phyloP scores from a whole-genome alignment of 2,888 invertebrate genomes.

The Orthonychiurus folsomi region DNA sequence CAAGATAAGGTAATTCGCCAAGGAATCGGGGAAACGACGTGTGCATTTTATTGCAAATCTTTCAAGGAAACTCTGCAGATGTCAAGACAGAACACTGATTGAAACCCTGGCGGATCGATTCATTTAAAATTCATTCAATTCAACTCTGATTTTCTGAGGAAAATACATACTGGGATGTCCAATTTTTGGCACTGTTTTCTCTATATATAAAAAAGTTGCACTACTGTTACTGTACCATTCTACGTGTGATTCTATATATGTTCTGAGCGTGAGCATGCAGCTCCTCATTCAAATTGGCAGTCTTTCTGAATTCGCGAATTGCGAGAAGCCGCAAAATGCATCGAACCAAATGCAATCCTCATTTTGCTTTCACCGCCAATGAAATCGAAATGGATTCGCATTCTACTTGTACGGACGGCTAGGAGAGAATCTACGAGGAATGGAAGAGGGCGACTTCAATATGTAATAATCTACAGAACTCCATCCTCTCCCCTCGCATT shows the following conservation, averaged over 20 bases:
- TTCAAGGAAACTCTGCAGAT: background rate
- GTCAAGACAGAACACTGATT: background rate
- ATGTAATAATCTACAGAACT: background rate
- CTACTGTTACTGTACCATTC: too few species aligned
- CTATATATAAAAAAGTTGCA: too few species aligned
- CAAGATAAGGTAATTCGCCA: background rate
- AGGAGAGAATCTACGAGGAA: background rate
- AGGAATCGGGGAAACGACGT: background rate
- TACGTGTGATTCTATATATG: background rate
- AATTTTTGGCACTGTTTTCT: too few species aligned
- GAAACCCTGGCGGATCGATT: background rate
- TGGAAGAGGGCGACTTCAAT: background rate
- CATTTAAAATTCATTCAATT: background rate
- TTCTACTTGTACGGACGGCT: background rate
- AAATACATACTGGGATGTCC: too few species aligned
- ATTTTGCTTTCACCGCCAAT: background rate
- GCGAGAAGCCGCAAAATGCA: too few species aligned
- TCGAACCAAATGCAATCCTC: too few species aligned
- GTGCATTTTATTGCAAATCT: background rate
- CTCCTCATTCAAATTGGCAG: background rate
- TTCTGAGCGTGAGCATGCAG: background rate
- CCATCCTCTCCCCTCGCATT: background rate
- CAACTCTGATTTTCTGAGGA: background rate
- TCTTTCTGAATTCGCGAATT: too few species aligned
- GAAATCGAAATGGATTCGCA: background rate